Percentiles rank a stretch among this genome's conserved stretches.
phyloP scores from a whole-genome alignment of 2,113 vertebrate species.

The Clarias batrachus region DNA sequence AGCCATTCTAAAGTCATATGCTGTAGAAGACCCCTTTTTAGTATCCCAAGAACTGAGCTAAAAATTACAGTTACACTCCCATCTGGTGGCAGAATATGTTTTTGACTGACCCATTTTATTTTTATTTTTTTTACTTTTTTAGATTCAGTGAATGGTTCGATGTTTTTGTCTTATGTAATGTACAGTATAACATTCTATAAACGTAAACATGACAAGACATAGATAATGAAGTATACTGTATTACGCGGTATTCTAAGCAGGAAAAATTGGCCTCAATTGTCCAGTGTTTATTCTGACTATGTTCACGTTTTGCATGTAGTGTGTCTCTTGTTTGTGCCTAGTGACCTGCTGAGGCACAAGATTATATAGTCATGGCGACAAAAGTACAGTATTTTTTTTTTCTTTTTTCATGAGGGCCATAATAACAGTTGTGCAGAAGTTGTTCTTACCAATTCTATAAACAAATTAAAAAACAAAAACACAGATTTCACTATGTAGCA shows the following conservation, averaged over 20 bases:
- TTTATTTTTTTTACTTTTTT: neutral
- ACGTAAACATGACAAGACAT: neutral
- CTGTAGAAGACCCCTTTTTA: neutral
- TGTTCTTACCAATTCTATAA: neutral
- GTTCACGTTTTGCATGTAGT: neutral
- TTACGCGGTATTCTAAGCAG: neutral
- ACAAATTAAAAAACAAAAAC: neutral
- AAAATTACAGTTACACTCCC: constrained; percentile 55
- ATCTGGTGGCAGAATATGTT: constrained; percentile 59
- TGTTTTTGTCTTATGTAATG: neutral
- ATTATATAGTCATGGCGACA: neutral
- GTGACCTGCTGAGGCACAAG: neutral
- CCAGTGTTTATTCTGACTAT: neutral
- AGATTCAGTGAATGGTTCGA: neutral
- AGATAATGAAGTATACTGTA: neutral
- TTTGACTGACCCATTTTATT: neutral
- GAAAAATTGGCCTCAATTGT: neutral
- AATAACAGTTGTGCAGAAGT: neutral
- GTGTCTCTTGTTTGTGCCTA: neutral
- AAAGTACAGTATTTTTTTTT: neutral
- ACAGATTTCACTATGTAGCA: neutral
- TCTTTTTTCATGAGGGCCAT: neutral
- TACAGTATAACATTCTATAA: neutral
- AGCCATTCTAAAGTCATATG: constrained; percentile 7
- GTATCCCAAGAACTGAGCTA: neutral